Conservation (phyloP, 1,140 invertebrate species). For the Spodoptera litura region DNA sequence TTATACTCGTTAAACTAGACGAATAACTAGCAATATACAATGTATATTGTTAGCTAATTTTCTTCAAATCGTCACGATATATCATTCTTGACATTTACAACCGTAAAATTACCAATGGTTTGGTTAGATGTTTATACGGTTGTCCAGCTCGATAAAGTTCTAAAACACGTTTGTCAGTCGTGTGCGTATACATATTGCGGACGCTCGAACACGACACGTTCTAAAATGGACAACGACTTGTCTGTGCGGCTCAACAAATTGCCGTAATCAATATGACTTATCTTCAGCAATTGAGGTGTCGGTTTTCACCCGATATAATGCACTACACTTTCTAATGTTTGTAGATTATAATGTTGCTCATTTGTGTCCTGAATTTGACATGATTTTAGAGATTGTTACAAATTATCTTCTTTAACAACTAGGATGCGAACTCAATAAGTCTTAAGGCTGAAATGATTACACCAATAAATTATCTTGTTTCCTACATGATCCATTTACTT, state of each 20-base stretch:
- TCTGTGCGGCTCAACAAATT: conserved; percentile 39
- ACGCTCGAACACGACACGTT: conserved; percentile 14
- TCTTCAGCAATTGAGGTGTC: conserved; percentile 43
- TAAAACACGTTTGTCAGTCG: conserved; percentile 17
- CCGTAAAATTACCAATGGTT: conserved; percentile 12
- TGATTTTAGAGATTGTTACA: not conserved
- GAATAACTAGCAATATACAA: not conserved
- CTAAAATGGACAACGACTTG: conserved; percentile 32
- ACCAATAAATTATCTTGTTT: not conserved
- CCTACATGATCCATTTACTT: too few species aligned
- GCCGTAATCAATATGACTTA: conserved; percentile 47
- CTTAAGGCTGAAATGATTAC: not conserved
- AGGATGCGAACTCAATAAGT: not conserved
- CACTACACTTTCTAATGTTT: conserved; percentile 37
- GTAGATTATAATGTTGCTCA: conserved; percentile 10
- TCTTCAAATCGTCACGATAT: not conserved
- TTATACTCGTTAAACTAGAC: not conserved
- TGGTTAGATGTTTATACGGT: conserved; percentile 24
- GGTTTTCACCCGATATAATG: conserved; percentile 36
- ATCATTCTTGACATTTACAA: conserved; percentile 13
- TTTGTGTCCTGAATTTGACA: not conserved
- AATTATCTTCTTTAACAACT: too few species aligned
- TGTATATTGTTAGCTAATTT: not conserved
- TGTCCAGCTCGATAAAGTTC: conserved; percentile 22
- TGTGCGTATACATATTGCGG: conserved; percentile 29